Evolutionary conservation across 1,140 invertebrate species (phyloP).

Genomic region (Drosophila biarmipes): DNA sequence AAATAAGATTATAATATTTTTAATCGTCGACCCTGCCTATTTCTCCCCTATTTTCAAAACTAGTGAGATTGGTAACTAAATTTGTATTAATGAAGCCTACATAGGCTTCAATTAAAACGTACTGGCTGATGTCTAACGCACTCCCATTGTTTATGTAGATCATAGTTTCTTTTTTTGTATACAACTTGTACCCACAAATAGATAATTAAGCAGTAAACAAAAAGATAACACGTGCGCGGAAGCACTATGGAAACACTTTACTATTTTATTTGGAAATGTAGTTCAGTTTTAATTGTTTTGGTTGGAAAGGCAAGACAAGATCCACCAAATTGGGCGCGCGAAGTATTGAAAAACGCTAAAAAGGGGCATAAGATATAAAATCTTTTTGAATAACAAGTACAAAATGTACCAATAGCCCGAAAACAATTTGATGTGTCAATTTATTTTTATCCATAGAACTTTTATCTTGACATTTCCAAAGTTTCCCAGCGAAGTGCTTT

Average conservation of each 20-base stretch:
- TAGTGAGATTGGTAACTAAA: background rate
- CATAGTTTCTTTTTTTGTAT: constrained; percentile 18
- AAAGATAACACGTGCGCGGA: constrained; percentile 36
- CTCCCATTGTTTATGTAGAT: constrained; percentile 4
- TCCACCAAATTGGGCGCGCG: background rate
- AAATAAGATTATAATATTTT: too few species aligned
- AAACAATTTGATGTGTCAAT: background rate
- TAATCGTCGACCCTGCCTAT: too few species aligned
- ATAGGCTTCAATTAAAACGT: background rate
- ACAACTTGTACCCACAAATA: constrained; percentile 36
- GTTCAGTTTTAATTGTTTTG: constrained; percentile 14
- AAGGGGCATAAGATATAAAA: too few species aligned
- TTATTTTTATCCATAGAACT: too few species aligned
- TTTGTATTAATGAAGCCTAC: background rate
- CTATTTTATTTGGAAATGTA: constrained; percentile 27
- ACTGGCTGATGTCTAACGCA: background rate
- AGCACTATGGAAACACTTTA: constrained; percentile 34
- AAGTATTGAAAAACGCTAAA: too few species aligned
- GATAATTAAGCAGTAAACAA: constrained; percentile 43
- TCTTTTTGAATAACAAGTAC: background rate
- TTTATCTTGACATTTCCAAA: background rate
- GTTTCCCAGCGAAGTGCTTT: constrained; percentile 7
- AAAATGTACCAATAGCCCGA: background rate
- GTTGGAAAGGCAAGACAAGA: constrained; percentile 3
- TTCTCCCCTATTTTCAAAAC: too few species aligned